phyloP scores from a whole-genome alignment of 2,113 vertebrate species.

The Myrmophylax atrothorax region DNA sequence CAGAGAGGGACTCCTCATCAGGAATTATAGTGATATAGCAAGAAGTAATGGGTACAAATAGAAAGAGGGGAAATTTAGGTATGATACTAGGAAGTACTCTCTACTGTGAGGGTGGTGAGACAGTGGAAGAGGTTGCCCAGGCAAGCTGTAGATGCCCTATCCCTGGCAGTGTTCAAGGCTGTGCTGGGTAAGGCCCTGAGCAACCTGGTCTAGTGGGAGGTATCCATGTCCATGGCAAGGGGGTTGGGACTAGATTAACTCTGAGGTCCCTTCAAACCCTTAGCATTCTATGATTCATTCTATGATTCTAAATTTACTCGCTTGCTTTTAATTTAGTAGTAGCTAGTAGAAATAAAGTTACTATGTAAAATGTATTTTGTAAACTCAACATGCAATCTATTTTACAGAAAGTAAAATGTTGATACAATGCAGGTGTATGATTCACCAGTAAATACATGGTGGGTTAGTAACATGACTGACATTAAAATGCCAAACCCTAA shows the following conservation, averaged over 20 bases:
- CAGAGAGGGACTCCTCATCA: background rate
- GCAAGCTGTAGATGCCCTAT: background rate
- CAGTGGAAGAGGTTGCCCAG: background rate
- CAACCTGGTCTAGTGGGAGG: background rate
- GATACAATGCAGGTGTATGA: background rate
- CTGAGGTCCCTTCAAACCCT: background rate
- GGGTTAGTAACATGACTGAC: background rate
- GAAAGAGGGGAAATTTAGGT: background rate
- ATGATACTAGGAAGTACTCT: background rate
- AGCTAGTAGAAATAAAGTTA: background rate
- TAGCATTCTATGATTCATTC: background rate
- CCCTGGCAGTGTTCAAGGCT: background rate
- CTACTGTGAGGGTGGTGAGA: background rate
- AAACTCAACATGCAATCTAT: background rate
- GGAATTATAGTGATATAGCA: background rate
- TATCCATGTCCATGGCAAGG: background rate
- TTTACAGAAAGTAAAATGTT: background rate
- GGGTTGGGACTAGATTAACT: background rate
- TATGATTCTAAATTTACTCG: background rate
- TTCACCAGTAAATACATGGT: background rate
- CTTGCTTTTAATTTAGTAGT: background rate
- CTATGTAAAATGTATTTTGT: background rate
- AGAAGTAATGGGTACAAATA: background rate
- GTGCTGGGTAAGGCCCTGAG: background rate
- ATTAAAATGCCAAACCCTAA: background rate